Evolutionary conservation across 2,797 vertebrate genomes (phyloP).

Genomic region (Characodon lateralis): DNA sequence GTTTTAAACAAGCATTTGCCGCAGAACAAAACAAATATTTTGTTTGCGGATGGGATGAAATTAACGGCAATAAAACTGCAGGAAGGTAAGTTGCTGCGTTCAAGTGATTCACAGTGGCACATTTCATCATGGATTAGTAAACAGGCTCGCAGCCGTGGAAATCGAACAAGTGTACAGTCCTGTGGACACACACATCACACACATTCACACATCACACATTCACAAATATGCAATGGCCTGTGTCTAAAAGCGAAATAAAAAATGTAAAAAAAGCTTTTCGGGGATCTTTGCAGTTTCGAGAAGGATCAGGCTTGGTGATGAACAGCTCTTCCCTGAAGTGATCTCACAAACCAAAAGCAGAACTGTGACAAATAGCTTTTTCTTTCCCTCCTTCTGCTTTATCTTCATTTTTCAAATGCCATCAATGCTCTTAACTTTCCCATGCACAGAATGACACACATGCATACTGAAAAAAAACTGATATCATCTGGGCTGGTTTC

Average conservation of each 20-base stretch:
- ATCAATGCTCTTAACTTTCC: conserved; percentile 31
- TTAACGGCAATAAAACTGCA: no score
- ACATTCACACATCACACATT: conserved; percentile 20
- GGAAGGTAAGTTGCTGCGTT: not conserved
- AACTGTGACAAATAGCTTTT: not conserved
- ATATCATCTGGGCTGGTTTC: not conserved
- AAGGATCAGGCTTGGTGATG: conserved; percentile 47
- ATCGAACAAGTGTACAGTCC: conserved; percentile 24
- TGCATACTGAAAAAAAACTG: conserved; percentile 26
- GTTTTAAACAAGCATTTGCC: no score
- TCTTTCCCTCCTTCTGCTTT: not conserved
- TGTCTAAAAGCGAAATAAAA: conserved; percentile 49
- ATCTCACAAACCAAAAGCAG: conserved; percentile 29
- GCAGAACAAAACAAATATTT: no score
- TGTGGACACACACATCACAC: conserved; percentile 32
- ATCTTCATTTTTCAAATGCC: not conserved
- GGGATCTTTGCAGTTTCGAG: conserved; percentile 23
- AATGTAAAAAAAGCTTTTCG: conserved; percentile 3
- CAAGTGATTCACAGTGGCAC: conserved; percentile 1
- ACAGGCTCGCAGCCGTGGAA: conserved; percentile 15
- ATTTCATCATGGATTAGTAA: conserved; percentile 21
- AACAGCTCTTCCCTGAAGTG: conserved; percentile 45
- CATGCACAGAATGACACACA: conserved; percentile 7
- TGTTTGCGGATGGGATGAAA: no score
- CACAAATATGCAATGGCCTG: conserved; percentile 25